A percentile compares a stretch with the other conserved stretches of the same genome.
phyloP scores from a whole-genome alignment of 2,113 vertebrate genomes.

The Aptenodytes patagonicus region DNA sequence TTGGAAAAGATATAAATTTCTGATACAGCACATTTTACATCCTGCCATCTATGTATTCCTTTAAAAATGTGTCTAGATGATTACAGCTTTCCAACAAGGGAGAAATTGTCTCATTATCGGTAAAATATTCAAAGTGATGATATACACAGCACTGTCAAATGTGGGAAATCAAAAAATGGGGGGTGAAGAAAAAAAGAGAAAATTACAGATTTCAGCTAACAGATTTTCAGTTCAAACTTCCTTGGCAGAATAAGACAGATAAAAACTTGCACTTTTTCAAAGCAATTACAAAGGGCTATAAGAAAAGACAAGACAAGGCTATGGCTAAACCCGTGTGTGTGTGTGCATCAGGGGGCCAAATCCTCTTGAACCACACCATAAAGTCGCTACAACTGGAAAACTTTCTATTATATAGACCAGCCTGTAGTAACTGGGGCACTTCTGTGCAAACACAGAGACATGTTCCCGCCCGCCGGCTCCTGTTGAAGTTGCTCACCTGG shows the following conservation, averaged over 20 bases:
- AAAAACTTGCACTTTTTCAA: neutral
- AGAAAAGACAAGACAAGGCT: neutral
- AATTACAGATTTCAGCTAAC: neutral
- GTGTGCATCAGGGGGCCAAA: neutral
- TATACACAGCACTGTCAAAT: neutral
- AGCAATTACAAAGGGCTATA: neutral
- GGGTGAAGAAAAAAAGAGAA: neutral
- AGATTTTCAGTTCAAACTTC: neutral
- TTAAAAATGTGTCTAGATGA: neutral
- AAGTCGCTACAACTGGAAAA: neutral
- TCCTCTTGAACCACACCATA: neutral
- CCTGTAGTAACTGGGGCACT: neutral
- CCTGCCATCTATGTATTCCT: neutral
- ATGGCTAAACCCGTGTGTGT: neutral
- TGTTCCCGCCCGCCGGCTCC: accelerated
- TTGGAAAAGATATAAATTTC: neutral
- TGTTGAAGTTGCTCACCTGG: neutral
- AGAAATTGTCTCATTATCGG: neutral
- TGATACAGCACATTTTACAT: neutral
- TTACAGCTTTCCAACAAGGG: neutral
- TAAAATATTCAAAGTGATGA: neutral
- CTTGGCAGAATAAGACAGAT: neutral
- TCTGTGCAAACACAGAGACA: neutral
- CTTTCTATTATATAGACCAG: neutral
- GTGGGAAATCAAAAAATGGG: neutral